Base-by-base conservation (phyloP, 2,888 invertebrate species). In the Parnassius orleans region DNA sequence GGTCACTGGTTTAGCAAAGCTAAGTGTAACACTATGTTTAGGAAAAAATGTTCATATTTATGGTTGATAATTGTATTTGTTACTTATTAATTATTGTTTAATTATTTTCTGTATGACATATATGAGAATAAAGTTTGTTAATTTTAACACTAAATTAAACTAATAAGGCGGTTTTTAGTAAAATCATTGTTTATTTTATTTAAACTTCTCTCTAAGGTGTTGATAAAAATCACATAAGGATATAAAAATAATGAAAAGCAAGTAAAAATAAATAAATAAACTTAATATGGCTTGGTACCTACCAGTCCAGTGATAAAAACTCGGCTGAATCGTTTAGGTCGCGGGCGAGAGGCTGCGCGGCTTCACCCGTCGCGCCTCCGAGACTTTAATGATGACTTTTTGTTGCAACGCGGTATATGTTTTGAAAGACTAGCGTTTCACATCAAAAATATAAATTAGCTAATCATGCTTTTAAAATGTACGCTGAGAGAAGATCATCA, bases 371-470 rank as follows among this genome's bases (percentile, higher is more conserved):
- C 86, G 84, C 84, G 83, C 87, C 88, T 86, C 84, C 79, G 78
- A 84, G 76, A 84, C 87, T 87, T 87, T 90, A 90, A 90, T 90
- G 89, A 90, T 87, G 78, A 87, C 82, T 90, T 90, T 90, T 90
- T 90, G 87, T 89, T 83, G 75, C 68, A 67, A 56, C 66, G 67
- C 69, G 81, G 84, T 73, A 69, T 75, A 73, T 33, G 72, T 41
- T 67, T 79, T 48, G 67, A 73, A 82, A 75, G 72, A 42, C 12
- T 15, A 65, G 80, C 79, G 79, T 46, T 2, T 43, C 12, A 33
- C 54, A 44, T 41, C 5, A 33, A 33, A 33, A 33, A 33, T 33
- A 7, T 7, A 33, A 33, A 33, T 33, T 7, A 24, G 24, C 5
- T 5, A 33, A 33, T 7, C 33, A 5, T 33, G 7, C 33, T 7